A percentile compares a stretch with the other conserved stretches of the same genome.
phyloP scores from a whole-genome alignment of 2,888 invertebrate species.

The Microlaimidae sp. region DNA sequence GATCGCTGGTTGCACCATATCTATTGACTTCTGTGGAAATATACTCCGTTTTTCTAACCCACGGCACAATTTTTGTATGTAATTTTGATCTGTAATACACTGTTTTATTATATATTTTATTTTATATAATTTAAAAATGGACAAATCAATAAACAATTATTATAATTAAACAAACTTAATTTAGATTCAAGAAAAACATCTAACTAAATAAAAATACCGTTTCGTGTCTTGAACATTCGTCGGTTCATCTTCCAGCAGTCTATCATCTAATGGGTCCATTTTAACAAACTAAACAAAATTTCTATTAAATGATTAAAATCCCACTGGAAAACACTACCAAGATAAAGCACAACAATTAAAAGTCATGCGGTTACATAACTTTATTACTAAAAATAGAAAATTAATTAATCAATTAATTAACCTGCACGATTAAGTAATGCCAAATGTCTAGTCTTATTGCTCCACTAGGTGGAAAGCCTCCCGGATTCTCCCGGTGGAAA shows the following conservation, averaged over 20 bases:
- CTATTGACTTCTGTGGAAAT: constrained; percentile 96
- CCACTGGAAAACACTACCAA: too few species aligned
- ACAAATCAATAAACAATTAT: constrained; percentile 1
- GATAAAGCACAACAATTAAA: too few species aligned
- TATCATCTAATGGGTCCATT: constrained; percentile 68
- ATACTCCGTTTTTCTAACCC: constrained; percentile 94
- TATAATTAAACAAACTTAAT: too few species aligned
- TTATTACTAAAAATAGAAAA: too few species aligned
- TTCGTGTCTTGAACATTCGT: constrained; percentile 55
- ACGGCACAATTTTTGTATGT: constrained; percentile 89
- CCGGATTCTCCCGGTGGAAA: too few species aligned
- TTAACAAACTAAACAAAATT: constrained; percentile 4
- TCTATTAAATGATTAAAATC: neutral
- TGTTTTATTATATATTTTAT: neutral
- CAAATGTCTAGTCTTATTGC: too few species aligned
- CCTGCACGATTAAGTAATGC: too few species aligned
- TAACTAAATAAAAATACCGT: too few species aligned
- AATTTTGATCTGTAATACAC: constrained; percentile 53
- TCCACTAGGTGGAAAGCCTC: too few species aligned
- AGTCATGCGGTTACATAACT: too few species aligned
- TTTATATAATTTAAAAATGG: constrained; percentile 2
- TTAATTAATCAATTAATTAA: too few species aligned
- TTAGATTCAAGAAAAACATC: too few species aligned
- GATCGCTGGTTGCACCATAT: constrained; percentile 86
- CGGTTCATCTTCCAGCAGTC: constrained; percentile 73